phyloP scores from a whole-genome alignment of 2,113 vertebrate species.

The Tyrannus savana region DNA sequence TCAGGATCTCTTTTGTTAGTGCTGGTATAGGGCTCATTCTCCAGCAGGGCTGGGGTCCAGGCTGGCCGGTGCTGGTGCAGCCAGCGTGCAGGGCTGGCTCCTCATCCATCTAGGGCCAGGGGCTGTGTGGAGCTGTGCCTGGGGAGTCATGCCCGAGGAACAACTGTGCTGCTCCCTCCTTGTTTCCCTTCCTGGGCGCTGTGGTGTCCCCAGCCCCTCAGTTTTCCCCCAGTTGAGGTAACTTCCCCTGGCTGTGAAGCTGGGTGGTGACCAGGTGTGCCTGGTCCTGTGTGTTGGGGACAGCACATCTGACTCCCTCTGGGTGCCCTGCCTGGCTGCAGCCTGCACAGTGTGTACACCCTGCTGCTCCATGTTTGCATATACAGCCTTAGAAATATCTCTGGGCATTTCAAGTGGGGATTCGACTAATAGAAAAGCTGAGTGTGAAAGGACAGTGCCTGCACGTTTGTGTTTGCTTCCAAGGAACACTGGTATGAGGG shows the following conservation, averaged over 20 bases:
- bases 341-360: rapidly evolving
- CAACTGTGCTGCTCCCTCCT: not conserved
- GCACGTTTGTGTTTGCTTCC: not conserved
- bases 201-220: not conserved
- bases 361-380: not conserved
- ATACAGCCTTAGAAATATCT: not conserved
- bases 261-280: not conserved
- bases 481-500: rapidly evolving
- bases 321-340: not conserved
- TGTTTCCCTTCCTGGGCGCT: not conserved
- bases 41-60: rapidly evolving
- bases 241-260: not conserved
- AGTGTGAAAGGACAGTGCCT: not conserved
- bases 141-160: rapidly evolving
- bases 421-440: not conserved
- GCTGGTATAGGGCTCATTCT: not conserved
- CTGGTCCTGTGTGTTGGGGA: rapidly evolving
- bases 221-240: rapidly evolving
- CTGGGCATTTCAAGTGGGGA: not conserved
- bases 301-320: rapidly evolving
- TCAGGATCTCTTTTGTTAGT: not conserved
- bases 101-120: rapidly evolving
- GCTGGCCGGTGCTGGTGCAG: not conserved
- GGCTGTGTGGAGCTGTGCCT: not conserved
- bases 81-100: rapidly evolving